Conservation (phyloP, 2,113 vertebrate species). For the Lepus americanus region DNA sequence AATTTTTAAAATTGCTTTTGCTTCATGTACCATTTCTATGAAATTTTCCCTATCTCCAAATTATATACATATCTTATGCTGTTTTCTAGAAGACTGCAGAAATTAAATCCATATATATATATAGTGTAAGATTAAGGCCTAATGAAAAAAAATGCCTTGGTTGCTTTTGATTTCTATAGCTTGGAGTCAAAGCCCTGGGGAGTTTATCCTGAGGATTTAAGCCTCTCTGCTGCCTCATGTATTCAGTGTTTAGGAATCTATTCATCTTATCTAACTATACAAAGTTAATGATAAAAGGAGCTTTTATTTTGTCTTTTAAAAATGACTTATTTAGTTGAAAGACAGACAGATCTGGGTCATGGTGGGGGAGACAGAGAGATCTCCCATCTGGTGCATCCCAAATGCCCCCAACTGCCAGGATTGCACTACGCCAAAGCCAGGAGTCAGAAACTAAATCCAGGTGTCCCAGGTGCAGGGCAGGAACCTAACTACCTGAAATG, state of each 20-base stretch:
- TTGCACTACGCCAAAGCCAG: too few species aligned
- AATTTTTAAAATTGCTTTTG: neutral
- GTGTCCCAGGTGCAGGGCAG: too few species aligned
- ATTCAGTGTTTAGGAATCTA: neutral
- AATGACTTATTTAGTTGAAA: too few species aligned
- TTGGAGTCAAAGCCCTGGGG: neutral
- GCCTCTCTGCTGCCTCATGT: neutral
- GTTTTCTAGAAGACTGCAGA: neutral
- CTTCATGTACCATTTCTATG: conserved; percentile 10
- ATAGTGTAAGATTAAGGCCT: neutral
- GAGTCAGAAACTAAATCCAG: too few species aligned
- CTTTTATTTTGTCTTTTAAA: neutral
- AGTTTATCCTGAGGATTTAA: neutral
- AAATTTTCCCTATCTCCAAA: neutral
- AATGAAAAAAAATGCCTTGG: conserved; percentile 4
- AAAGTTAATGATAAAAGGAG: neutral
- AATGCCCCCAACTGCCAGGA: too few species aligned
- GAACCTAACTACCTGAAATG: too few species aligned
- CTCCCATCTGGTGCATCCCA: too few species aligned
- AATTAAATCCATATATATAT: neutral
- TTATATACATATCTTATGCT: neutral
- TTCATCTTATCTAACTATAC: conserved; percentile 4
- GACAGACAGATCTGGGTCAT: too few species aligned
- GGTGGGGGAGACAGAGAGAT: too few species aligned
- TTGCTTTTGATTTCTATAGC: conserved; percentile 20